These are phyloP conservation scores for Drosophila neotestacea DNA, from an alignment of 2,888 invertebrate genomes.

Conservation along the genomic window DNA sequence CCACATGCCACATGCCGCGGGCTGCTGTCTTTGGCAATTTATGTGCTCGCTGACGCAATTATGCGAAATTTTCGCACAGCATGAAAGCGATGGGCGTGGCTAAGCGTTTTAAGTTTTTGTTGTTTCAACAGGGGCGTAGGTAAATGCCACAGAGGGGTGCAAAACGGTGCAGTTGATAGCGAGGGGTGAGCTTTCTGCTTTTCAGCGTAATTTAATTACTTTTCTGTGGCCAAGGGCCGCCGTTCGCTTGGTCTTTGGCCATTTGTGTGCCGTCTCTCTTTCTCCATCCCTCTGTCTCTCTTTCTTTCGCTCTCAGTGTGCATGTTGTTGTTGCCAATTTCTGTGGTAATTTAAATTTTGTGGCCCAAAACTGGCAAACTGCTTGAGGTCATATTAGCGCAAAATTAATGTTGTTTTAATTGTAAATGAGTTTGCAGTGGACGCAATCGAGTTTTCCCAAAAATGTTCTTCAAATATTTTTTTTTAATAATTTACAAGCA, in stretches of 20 bases:
- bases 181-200: conserved; percentile 42
- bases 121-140: conserved; percentile 3
- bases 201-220: conserved; percentile 79
- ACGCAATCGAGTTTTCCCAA: conserved; percentile 2
- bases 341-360: conserved; percentile 69
- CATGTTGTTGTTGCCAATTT: background rate
- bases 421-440: conserved; percentile 72
- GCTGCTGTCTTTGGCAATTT: conserved; percentile 80
- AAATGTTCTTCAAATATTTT: conserved; percentile 12
- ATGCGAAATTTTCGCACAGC: conserved; percentile 80
- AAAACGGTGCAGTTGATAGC: background rate
- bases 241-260: conserved; percentile 27
- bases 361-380: conserved; percentile 43
- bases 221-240: conserved; percentile 68
- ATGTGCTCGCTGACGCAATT: conserved; percentile 80
- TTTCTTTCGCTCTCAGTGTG: background rate
- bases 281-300: background rate
- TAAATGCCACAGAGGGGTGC: conserved; percentile 2
- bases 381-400: conserved; percentile 80
- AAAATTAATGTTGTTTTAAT: conserved; percentile 80
- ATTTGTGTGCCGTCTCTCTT: conserved; percentile 26
- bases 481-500: conserved; percentile 21
- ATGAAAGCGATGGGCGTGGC: conserved; percentile 66
- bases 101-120: conserved; percentile 75
- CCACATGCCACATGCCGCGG: conserved; percentile 56